phyloP scores from a whole-genome alignment of 2,797 vertebrate species.

The Alcedo quadribrachys region DNA sequence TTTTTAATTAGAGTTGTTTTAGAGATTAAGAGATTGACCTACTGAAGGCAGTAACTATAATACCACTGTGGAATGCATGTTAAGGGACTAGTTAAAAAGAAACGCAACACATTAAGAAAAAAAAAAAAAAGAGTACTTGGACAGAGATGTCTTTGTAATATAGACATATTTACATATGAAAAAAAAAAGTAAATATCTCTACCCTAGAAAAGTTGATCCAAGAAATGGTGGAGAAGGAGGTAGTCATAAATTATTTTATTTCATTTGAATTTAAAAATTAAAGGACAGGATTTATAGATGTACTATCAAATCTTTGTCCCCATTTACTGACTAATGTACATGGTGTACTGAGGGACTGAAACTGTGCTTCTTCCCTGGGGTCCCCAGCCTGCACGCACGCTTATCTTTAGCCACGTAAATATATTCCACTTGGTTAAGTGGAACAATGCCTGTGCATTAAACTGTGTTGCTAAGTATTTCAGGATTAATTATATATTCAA shows the following conservation, averaged over 20 bases:
- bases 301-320: constrained; percentile 29
- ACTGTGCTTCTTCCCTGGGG: constrained; percentile 64
- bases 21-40: constrained; percentile 40
- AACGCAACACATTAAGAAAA: neutral
- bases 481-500: constrained; percentile 48
- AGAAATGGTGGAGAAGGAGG: neutral
- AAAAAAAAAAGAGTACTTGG: neutral
- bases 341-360: neutral
- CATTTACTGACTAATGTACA: constrained; percentile 36
- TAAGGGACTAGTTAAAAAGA: constrained; percentile 9
- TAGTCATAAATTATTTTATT: neutral
- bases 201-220: neutral
- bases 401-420: constrained; percentile 59
- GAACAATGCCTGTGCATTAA: constrained; percentile 55
- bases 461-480: constrained; percentile 31
- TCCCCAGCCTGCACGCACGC: neutral
- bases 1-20: constrained; percentile 38
- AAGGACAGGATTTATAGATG: neutral
- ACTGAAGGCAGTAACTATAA: neutral
- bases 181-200: neutral
- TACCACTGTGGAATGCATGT: neutral
- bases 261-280: neutral
- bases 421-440: constrained; percentile 62
- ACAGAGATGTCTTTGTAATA: neutral
- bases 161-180: neutral